phyloP scores from a whole-genome alignment of 2,113 vertebrate genomes.

The Herpetotheres cachinnans region DNA sequence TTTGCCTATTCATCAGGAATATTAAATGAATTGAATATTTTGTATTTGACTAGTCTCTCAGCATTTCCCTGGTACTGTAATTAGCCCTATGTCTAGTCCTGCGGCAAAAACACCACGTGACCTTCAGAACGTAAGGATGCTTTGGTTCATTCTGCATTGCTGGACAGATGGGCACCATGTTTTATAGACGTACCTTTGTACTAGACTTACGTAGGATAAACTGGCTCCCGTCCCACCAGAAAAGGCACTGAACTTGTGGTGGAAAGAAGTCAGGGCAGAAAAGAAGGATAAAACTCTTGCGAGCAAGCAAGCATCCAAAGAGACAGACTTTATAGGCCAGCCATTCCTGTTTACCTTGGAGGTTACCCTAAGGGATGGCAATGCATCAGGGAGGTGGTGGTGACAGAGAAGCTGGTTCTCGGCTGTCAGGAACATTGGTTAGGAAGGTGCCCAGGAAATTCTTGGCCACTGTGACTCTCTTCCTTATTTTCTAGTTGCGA shows the following conservation, averaged over 20 bases:
- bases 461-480: background rate
- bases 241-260: background rate
- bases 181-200: background rate
- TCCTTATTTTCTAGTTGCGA: background rate
- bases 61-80: slow-evolving; percentile 69
- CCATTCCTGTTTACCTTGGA: background rate
- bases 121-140: background rate
- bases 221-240: background rate
- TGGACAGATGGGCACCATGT: background rate
- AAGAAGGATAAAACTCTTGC: background rate
- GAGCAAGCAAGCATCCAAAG: background rate
- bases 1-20: slow-evolving; percentile 77
- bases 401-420: background rate
- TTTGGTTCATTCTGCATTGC: background rate
- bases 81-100: slow-evolving; percentile 42
- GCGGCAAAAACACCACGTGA: background rate
- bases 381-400: background rate
- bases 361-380: background rate
- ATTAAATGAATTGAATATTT: slow-evolving; percentile 79
- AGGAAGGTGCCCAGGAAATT: background rate
- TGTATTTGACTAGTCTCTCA: slow-evolving; percentile 66
- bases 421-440: background rate
- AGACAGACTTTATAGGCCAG: background rate
- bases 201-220: background rate
- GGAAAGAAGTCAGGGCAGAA: background rate